Conservation (phyloP, 2,888 invertebrate genomes). For the Stomorhina lunata region DNA sequence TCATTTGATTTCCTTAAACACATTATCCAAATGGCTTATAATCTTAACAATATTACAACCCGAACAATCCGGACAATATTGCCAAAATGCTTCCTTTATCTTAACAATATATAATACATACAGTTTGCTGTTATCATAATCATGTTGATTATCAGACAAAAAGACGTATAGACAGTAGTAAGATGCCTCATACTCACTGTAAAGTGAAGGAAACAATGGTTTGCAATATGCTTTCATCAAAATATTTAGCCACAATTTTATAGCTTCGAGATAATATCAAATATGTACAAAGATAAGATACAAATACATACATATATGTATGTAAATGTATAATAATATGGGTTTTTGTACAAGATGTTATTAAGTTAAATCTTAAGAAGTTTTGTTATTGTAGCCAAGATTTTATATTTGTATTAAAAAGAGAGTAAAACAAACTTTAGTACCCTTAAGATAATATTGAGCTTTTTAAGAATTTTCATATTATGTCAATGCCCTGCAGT, state of each 20-base stretch:
- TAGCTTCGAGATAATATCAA: not conserved
- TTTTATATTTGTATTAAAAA: too few relatives aligned
- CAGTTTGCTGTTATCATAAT: constrained; percentile 15
- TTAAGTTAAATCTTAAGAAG: too few relatives aligned
- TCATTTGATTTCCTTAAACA: too few relatives aligned
- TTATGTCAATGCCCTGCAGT: too few relatives aligned
- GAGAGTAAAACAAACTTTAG: too few relatives aligned
- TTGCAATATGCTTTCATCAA: not conserved
- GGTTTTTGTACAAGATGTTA: too few relatives aligned
- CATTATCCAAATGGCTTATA: too few relatives aligned
- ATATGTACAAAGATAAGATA: not conserved
- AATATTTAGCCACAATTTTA: constrained; percentile 14
- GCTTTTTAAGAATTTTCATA: too few relatives aligned
- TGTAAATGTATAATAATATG: too few relatives aligned
- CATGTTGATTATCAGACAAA: not conserved
- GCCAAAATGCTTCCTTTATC: not conserved
- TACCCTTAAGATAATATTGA: too few relatives aligned
- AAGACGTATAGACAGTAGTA: not conserved
- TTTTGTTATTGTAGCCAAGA: too few relatives aligned
- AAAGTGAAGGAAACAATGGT: not conserved
- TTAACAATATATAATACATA: not conserved
- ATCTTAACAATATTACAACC: not conserved
- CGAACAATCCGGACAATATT: not conserved
- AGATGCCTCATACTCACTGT: not conserved
- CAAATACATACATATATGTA: not conserved